A percentile compares a stretch with the other conserved stretches of the same genome.
Evolutionary conservation across 1,140 invertebrate species (phyloP).

Genomic region (Antheraea pernyi): DNA sequence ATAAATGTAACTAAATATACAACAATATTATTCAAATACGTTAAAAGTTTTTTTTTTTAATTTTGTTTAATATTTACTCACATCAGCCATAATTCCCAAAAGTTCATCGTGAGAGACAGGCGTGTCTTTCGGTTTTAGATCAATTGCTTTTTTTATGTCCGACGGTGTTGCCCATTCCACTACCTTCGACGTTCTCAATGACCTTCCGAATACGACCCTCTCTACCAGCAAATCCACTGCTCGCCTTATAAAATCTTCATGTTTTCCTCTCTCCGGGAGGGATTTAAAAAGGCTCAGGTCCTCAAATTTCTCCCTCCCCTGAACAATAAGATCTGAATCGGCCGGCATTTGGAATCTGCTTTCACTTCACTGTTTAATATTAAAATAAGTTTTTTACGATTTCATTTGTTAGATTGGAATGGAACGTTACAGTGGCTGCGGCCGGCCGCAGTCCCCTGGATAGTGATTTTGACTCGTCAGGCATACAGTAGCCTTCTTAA

Average conservation of each 20-base stretch:
- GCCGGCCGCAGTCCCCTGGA: conserved; percentile 48
- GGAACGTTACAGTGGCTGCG: conserved; percentile 34
- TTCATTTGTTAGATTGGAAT: conserved; percentile 36
- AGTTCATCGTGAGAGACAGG: conserved; percentile 84
- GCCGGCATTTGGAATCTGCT: conserved; percentile 58
- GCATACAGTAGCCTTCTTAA: conserved; percentile 64
- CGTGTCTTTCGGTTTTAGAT: conserved; percentile 82
- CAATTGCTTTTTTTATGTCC: conserved; percentile 82
- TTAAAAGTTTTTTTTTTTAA: too few relatives aligned
- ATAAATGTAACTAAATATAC: too few relatives aligned
- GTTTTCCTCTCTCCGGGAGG: conserved; percentile 79
- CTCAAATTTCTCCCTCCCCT: conserved; percentile 39
- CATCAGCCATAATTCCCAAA: conserved; percentile 82
- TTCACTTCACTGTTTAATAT: conserved; percentile 26
- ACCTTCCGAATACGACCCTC: conserved; percentile 87
- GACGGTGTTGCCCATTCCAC: conserved; percentile 88
- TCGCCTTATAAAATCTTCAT: conserved; percentile 86
- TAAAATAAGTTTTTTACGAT: conserved; percentile 28
- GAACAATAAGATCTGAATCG: conserved; percentile 62
- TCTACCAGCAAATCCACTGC: conserved; percentile 86
- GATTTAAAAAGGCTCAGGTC: conserved; percentile 67
- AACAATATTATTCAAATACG: too few relatives aligned
- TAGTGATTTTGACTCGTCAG: conserved; percentile 54
- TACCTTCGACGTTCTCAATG: conserved; percentile 84
- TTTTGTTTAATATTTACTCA: conserved; percentile 71